Evolutionary conservation across 2,797 vertebrate species (phyloP).

Genomic region (Protosalanx chinensis): DNA sequence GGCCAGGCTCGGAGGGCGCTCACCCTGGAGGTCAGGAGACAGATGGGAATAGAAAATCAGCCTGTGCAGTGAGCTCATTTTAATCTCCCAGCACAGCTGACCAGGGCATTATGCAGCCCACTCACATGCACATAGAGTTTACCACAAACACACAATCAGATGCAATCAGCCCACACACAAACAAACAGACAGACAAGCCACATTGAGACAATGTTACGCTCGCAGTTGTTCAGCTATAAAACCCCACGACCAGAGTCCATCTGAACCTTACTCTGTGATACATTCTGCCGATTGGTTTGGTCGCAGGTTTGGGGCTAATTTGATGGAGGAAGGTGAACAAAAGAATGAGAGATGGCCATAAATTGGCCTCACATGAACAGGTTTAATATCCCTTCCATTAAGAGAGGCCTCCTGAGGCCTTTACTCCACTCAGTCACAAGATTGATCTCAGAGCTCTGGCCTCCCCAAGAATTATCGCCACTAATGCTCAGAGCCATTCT

Average conservation of each 20-base stretch:
- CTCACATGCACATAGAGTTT: constrained; percentile 53
- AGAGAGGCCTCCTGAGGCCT: constrained; percentile 48
- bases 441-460: constrained; percentile 50
- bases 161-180: constrained; percentile 20
- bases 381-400: constrained; percentile 70
- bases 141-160: constrained; percentile 47
- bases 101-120: constrained; percentile 67
- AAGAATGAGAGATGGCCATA: constrained; percentile 63
- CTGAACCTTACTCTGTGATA: constrained; percentile 20
- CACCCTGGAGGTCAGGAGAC: constrained; percentile 74
- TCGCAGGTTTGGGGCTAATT: constrained; percentile 63
- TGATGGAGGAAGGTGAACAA: constrained; percentile 61
- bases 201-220: constrained; percentile 5
- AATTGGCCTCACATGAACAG: constrained; percentile 67
- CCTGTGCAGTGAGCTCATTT: constrained; percentile 65
- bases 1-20: constrained; percentile 39
- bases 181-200: not conserved
- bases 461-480: constrained; percentile 39
- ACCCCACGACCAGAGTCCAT: too few species aligned
- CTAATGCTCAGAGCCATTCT: constrained; percentile 58
- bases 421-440: constrained; percentile 59
- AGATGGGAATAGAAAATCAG: constrained; percentile 78
- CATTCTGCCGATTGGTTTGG: constrained; percentile 53
- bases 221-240: not conserved
- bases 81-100: constrained; percentile 69